Evolutionary conservation across 2,113 vertebrate genomes (phyloP).

Genomic region (Hypocryptadius cinnamomeus): DNA sequence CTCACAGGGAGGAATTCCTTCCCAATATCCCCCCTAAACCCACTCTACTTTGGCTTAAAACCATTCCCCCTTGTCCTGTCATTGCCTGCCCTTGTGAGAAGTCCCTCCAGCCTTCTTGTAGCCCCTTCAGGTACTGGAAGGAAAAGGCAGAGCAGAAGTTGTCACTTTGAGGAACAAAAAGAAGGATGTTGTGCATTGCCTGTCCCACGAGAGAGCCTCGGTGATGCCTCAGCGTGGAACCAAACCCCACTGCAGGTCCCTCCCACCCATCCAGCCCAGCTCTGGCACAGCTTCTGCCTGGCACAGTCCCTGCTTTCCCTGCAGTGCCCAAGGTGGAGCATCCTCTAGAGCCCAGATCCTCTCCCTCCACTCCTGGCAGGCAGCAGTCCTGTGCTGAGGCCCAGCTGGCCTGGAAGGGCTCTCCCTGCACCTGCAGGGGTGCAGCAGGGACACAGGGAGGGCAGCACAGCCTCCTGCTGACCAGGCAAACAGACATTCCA

Average conservation of each 20-base stretch:
- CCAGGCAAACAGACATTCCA: background rate
- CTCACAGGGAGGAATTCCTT: background rate
- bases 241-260: background rate
- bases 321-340: background rate
- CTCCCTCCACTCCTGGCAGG: background rate
- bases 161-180: background rate
- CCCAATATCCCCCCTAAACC: background rate
- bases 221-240: accelerated
- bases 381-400: background rate
- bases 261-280: background rate
- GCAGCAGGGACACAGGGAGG: background rate
- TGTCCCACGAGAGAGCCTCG: accelerated
- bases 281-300: background rate
- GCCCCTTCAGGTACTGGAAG: background rate
- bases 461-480: background rate
- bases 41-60: background rate
- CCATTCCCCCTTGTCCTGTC: background rate
- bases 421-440: background rate
- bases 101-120: background rate
- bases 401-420: background rate
- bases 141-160: background rate
- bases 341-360: background rate
- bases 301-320: background rate
- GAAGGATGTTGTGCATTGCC: background rate
- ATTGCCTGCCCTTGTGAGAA: background rate